phyloP scores from a whole-genome alignment of 2,113 vertebrate species.

The Ovibos moschatus region DNA sequence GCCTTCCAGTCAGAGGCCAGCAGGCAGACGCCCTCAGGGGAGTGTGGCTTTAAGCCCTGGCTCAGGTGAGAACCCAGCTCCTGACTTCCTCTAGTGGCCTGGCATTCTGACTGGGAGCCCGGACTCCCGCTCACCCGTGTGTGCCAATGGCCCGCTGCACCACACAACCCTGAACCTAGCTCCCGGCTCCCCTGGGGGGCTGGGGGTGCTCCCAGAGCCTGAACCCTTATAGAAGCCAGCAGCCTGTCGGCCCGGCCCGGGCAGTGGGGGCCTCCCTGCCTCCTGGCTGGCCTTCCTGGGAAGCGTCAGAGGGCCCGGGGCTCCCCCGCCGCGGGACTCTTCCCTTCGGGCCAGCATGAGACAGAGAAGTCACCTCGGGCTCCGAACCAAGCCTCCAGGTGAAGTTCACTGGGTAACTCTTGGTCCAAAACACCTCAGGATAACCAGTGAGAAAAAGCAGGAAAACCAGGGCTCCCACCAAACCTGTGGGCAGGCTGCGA shows the following conservation, averaged over 20 bases:
- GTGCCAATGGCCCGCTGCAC: background rate
- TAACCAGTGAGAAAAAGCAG: background rate
- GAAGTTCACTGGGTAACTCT: background rate
- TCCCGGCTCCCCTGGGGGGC: background rate
- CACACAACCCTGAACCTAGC: background rate
- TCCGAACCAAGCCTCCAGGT: background rate
- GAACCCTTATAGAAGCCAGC: background rate
- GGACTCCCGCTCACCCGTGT: background rate
- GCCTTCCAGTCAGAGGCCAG: background rate
- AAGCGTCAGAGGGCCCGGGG: background rate
- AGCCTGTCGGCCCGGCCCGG: rapidly evolving
- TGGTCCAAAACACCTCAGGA: background rate
- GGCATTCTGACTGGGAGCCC: background rate
- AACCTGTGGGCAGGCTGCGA: background rate
- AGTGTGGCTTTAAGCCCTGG: background rate
- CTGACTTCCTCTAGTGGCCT: background rate
- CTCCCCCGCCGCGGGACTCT: background rate
- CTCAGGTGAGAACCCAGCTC: background rate
- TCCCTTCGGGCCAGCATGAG: background rate
- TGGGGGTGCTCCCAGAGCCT: background rate
- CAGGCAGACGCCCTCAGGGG: background rate
- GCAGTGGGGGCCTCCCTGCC: background rate
- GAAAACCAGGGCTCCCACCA: background rate
- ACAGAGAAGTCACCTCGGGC: background rate
- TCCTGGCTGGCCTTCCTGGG: background rate